These are phyloP conservation scores for Homalodisca vitripennis DNA, from an alignment of 1,140 invertebrate genomes.

Conservation along the genomic window DNA sequence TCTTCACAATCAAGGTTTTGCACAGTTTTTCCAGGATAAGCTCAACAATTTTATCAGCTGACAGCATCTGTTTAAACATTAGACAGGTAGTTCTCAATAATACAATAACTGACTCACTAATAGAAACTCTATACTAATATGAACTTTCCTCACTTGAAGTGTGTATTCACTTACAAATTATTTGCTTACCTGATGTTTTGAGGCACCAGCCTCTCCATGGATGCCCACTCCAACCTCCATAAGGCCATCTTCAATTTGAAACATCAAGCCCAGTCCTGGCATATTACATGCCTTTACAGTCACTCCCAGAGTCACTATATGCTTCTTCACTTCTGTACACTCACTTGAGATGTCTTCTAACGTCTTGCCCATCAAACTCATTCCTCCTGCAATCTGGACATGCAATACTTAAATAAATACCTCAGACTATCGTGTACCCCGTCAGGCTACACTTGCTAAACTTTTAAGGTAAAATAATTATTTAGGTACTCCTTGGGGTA, in stretches of 20 bases:
- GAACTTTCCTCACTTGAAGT: no score
- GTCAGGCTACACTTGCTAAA: conserved; percentile 4
- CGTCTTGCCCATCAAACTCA: conserved; percentile 61
- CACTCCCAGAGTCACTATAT: conserved; percentile 71
- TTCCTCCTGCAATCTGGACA: conserved; percentile 66
- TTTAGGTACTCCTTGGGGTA: no score
- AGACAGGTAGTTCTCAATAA: background rate
- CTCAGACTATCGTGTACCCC: no score
- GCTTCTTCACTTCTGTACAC: conserved; percentile 49
- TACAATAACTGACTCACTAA: conserved; percentile 1
- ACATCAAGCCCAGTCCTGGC: conserved; percentile 65
- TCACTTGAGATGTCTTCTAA: conserved; percentile 55
- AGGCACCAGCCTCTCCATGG: conserved; percentile 84
- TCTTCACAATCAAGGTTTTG: conserved; percentile 52
- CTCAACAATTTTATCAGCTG: conserved; percentile 50
- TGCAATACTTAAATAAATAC: no score
- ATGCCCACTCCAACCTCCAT: conserved; percentile 83
- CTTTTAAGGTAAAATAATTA: conserved; percentile 25
- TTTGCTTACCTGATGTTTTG: conserved; percentile 62
- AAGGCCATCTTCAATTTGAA: conserved; percentile 63
- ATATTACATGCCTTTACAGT: conserved; percentile 68
- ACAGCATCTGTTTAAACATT: conserved; percentile 45
- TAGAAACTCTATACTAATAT: background rate
- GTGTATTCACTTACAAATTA: no score
- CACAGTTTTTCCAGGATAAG: conserved; percentile 54